Conservation (phyloP, 2,113 vertebrate species). For the Leptodactylus fuscus region DNA sequence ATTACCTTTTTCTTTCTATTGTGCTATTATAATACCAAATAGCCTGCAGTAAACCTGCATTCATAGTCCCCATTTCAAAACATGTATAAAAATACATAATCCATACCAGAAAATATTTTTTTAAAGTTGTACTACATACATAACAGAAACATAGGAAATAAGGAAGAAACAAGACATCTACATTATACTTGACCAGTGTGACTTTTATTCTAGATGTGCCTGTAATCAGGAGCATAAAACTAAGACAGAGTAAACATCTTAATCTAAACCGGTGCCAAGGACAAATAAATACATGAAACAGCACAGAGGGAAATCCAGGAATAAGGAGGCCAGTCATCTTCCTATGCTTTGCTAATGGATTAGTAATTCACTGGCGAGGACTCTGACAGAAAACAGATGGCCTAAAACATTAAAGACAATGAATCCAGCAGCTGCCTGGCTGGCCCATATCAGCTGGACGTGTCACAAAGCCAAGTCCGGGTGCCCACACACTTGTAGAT, state of each 20-base stretch:
- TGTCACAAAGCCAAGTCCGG: constrained; percentile 76
- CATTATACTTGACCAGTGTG: neutral
- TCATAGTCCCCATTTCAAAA: too few species aligned
- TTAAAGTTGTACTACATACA: too few species aligned
- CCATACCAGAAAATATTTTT: too few species aligned
- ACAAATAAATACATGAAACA: constrained; percentile 16
- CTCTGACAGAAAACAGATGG: constrained; percentile 90
- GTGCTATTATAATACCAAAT: too few species aligned
- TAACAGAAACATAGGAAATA: too few species aligned
- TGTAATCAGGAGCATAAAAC: neutral
- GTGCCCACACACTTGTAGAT: constrained; percentile 74
- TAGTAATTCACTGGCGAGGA: constrained; percentile 84
- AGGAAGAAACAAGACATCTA: neutral
- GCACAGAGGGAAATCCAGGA: constrained; percentile 71
- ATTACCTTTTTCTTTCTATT: too few species aligned
- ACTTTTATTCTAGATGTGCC: neutral
- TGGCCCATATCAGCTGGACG: constrained; percentile 81
- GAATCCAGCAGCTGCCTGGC: constrained; percentile 88
- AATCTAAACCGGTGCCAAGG: neutral
- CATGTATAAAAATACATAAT: too few species aligned
- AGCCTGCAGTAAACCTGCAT: too few species aligned
- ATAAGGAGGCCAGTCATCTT: constrained; percentile 73
- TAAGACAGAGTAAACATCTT: constrained; percentile 8
- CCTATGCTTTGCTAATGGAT: constrained; percentile 87
- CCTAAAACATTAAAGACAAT: constrained; percentile 85